A percentile compares a stretch with the other conserved stretches of the same genome.
Conservation (phyloP, 1,140 invertebrate genomes). For the Brachionus paranguensis region DNA sequence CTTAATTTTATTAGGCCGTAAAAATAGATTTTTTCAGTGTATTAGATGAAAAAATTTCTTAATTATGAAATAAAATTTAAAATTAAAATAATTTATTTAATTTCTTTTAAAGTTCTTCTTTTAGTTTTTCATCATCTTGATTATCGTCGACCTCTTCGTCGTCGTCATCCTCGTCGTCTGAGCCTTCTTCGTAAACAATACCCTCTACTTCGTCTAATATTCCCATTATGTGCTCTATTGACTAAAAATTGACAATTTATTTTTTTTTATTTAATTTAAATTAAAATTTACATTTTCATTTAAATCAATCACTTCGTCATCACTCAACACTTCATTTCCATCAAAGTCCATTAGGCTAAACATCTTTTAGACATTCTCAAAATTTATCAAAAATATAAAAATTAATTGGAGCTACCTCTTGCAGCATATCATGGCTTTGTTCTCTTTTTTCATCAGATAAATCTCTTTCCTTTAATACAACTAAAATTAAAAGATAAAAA, state of each 20-base stretch:
- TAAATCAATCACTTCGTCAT: constrained; percentile 13
- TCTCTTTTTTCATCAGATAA: neutral
- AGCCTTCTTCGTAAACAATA: neutral
- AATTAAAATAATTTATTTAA: neutral
- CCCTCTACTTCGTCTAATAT: neutral
- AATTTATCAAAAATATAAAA: neutral
- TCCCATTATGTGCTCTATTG: neutral
- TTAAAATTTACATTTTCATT: constrained; percentile 4
- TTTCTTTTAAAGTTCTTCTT: neutral
- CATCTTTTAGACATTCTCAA: neutral
- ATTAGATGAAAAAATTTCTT: neutral
- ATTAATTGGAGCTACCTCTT: neutral
- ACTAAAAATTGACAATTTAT: neutral
- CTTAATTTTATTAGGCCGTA: neutral
- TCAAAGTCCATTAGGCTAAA: constrained; percentile 21
- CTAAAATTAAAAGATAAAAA: neutral
- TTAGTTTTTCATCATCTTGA: neutral
- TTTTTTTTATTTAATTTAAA: neutral
- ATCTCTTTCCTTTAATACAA: neutral
- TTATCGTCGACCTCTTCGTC: neutral
- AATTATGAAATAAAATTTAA: neutral
- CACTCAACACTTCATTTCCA: neutral
- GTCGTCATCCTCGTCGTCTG: neutral
- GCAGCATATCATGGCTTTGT: neutral
- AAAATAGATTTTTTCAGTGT: neutral